These are phyloP conservation scores for Teleogryllus oceanicus DNA, from an alignment of 2,888 invertebrate genomes.

Conservation along the genomic window DNA sequence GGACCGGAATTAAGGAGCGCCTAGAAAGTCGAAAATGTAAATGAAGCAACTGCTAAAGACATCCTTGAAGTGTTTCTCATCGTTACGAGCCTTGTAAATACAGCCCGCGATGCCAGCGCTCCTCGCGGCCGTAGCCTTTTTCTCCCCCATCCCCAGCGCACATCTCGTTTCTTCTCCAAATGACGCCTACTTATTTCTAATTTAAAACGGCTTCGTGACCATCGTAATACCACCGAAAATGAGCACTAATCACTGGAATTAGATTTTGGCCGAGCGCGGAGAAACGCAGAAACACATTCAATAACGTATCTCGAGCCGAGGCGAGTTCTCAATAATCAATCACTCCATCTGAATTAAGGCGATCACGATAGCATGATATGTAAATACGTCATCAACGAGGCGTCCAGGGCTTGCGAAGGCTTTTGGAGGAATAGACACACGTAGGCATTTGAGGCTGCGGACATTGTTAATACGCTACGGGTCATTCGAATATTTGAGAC, in stretches of 20 bases:
- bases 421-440: too few species aligned
- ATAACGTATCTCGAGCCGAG: slow-evolving; percentile 6
- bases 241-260: not conserved
- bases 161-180: not conserved
- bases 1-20: not conserved
- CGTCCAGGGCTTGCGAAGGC: not conserved
- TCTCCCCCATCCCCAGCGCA: not conserved
- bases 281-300: slow-evolving; percentile 9
- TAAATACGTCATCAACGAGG: not conserved
- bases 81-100: not conserved
- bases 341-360: not conserved
- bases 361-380: not conserved
- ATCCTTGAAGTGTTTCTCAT: slow-evolving; percentile 18
- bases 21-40: slow-evolving; percentile 18
- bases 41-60: slow-evolving; percentile 18
- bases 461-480: too few species aligned
- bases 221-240: slow-evolving; percentile 3
- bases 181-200: slow-evolving; percentile 18
- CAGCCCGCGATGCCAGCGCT: not conserved
- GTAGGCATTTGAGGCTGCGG: too few species aligned
- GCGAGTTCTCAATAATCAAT: not conserved
- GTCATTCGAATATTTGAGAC: too few species aligned
- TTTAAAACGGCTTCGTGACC: slow-evolving; percentile 6
- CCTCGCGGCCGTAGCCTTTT: not conserved
- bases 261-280: not conserved